Conservation (phyloP, 2,888 invertebrate species). For the Limnephilus auricula region DNA sequence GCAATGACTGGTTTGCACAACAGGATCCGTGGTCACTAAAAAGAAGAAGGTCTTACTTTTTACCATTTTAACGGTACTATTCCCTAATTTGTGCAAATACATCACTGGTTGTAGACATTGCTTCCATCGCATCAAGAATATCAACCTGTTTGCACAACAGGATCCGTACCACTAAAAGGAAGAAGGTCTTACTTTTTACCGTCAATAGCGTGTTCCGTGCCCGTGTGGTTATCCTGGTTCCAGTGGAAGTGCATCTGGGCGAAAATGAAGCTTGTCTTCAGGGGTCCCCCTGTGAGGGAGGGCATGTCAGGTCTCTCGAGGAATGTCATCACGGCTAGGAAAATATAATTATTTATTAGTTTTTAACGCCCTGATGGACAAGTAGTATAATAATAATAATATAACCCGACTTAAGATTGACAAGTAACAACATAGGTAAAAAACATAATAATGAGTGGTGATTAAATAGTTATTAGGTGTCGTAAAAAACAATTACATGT, state of each 20-base stretch:
- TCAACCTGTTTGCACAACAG: neutral
- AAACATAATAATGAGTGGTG: too few relatives aligned
- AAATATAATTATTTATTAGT: neutral
- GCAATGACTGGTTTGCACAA: neutral
- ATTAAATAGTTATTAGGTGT: too few relatives aligned
- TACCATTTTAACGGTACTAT: too few relatives aligned
- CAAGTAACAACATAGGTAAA: too few relatives aligned
- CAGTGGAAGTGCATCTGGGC: constrained; percentile 91
- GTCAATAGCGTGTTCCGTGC: constrained; percentile 89
- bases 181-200: constrained; percentile 78
- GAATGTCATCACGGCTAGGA: constrained; percentile 80
- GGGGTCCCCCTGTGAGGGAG: constrained; percentile 81
- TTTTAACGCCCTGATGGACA: too few relatives aligned
- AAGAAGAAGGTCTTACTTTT: constrained; percentile 74
- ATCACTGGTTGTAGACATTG: neutral
- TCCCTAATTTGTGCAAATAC: too few relatives aligned
- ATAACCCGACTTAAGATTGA: too few relatives aligned
- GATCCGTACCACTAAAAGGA: neutral
- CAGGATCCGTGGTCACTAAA: neutral
- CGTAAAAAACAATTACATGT: too few relatives aligned
- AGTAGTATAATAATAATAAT: too few relatives aligned
- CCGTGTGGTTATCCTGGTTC: constrained; percentile 85
- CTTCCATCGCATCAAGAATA: neutral
- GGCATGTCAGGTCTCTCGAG: constrained; percentile 78
- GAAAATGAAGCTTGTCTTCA: constrained; percentile 83